phyloP scores from a whole-genome alignment of 2,113 vertebrate species.

The Sylvietta virens region DNA sequence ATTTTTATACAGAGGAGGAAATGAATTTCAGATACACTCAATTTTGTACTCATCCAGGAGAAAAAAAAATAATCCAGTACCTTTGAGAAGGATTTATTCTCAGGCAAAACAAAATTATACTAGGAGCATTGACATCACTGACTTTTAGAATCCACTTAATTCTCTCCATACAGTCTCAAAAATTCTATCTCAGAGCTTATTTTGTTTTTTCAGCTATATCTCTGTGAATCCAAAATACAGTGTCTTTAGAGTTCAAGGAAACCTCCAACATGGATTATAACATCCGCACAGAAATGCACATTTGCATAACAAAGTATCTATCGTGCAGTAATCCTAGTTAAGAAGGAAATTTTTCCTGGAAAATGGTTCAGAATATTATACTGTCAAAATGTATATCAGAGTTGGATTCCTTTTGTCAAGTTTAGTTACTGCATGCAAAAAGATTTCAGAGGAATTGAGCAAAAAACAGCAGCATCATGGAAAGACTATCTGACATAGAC shows the following conservation, averaged over 20 bases:
- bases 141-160: not conserved
- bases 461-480: not conserved
- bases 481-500: not conserved
- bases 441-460: not conserved
- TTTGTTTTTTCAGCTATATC: conserved; percentile 11
- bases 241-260: conserved; percentile 28
- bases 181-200: not conserved
- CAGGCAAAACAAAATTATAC: not conserved
- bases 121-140: not conserved
- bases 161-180: not conserved
- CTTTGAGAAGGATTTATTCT: not conserved
- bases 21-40: not conserved
- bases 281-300: not conserved
- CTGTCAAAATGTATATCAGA: not conserved
- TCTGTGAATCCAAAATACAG: conserved; percentile 10
- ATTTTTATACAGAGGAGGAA: not conserved
- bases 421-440: not conserved
- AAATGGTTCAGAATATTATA: not conserved
- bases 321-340: conserved; percentile 11
- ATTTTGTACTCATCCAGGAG: not conserved
- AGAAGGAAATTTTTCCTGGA: not conserved
- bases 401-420: not conserved
- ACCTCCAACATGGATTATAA: not conserved
- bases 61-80: not conserved
- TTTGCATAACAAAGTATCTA: conserved; percentile 38